Evolutionary conservation across 2,888 invertebrate genomes (phyloP).

Genomic region (Caenorhabditis doughertyi): DNA sequence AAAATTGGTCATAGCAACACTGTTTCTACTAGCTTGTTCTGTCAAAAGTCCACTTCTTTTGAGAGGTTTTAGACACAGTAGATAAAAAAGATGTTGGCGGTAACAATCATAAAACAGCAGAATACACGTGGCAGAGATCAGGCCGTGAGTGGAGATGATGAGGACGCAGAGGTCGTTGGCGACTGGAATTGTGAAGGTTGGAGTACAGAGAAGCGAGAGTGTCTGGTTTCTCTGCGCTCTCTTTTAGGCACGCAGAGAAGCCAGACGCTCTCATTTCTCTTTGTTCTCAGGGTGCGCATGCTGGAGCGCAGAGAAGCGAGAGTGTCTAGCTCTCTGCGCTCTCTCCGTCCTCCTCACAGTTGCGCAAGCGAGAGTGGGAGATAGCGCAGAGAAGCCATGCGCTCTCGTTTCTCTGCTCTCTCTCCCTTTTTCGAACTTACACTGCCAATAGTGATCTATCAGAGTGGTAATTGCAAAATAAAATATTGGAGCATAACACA

Average conservation of each 20-base stretch:
- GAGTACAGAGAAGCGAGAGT: background rate
- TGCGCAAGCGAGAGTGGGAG: too few species aligned
- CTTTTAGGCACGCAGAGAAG: too few species aligned
- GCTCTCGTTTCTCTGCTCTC: too few species aligned
- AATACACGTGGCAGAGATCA: slow-evolving; percentile 36
- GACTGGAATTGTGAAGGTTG: slow-evolving; percentile 26
- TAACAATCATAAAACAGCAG: slow-evolving; percentile 48
- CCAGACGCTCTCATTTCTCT: too few species aligned
- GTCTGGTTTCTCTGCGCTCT: too few species aligned
- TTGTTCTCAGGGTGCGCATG: too few species aligned
- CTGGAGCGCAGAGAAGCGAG: too few species aligned
- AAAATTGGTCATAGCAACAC: background rate
- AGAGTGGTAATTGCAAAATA: slow-evolving; percentile 39
- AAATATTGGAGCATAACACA: slow-evolving; percentile 43
- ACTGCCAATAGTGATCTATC: slow-evolving; percentile 49
- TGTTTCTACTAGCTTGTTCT: slow-evolving; percentile 1
- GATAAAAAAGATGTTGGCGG: background rate
- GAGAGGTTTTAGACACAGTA: background rate
- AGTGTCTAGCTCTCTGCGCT: too few species aligned
- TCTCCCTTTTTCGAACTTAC: slow-evolving; percentile 1
- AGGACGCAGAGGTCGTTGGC: slow-evolving; percentile 52
- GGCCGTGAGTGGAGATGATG: slow-evolving; percentile 37
- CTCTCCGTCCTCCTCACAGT: too few species aligned
- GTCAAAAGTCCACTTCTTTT: background rate
- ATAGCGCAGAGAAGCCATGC: too few species aligned